A percentile compares a stretch with the other conserved stretches of the same genome.
Evolutionary conservation across 2,113 vertebrate species (phyloP).

Genomic region (Rhombomys opimus): DNA sequence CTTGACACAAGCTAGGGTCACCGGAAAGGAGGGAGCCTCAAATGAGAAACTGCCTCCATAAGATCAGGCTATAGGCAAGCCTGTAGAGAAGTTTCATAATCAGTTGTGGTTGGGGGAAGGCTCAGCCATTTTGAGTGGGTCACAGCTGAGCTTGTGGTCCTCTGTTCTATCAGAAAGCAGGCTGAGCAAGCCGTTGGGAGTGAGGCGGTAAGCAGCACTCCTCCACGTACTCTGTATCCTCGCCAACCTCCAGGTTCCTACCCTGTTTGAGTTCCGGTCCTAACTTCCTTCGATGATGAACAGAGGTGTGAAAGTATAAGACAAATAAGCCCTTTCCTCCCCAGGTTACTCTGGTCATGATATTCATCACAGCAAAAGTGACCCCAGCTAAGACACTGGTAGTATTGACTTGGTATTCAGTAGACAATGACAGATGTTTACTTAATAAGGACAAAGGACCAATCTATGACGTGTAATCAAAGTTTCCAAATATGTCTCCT

Average conservation of each 20-base stretch:
- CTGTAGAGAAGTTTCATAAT: not conserved
- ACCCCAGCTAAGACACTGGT: not conserved
- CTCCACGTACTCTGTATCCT: too few relatives aligned
- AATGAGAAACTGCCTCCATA: not conserved
- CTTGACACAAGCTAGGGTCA: not conserved
- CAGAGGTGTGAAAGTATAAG: not conserved
- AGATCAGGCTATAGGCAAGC: not conserved
- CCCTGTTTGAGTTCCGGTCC: not conserved
- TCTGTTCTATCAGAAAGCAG: not conserved
- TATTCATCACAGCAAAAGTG: not conserved
- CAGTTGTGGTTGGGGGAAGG: not conserved
- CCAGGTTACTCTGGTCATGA: not conserved
- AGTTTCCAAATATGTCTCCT: not conserved
- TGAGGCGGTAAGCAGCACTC: not conserved
- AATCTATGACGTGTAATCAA: slow-evolving; percentile 31
- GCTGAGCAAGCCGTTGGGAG: too few relatives aligned
- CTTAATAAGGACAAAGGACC: slow-evolving; percentile 5
- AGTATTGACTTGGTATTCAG: not conserved
- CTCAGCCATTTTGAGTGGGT: not conserved
- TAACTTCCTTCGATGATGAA: not conserved
- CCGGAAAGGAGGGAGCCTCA: not conserved
- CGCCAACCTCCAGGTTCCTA: not conserved
- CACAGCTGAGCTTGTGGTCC: not conserved
- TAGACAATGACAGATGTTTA: slow-evolving; percentile 3
- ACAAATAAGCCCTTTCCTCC: not conserved